A percentile compares a stretch with the other conserved stretches of the same genome.
Evolutionary conservation across 2,888 invertebrate species (phyloP).

Genomic region (Congeria kusceri): DNA sequence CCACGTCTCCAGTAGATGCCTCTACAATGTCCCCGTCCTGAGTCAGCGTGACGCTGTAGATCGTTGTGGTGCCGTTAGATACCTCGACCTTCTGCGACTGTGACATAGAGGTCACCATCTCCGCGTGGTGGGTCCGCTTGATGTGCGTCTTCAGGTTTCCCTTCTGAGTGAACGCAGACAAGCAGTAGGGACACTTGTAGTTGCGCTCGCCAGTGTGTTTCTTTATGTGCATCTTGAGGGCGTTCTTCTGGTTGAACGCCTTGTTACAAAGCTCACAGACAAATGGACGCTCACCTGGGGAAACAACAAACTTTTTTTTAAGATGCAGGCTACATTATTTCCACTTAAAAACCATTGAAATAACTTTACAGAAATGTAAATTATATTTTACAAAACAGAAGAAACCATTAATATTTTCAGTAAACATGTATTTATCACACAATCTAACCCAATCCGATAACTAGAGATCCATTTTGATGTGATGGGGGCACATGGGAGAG

Average conservation of each 20-base stretch:
- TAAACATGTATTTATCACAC: no score
- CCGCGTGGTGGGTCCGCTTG: slow-evolving; percentile 82
- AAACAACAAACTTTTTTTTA: neutral
- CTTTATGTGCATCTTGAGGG: slow-evolving; percentile 83
- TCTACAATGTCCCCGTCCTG: slow-evolving; percentile 34
- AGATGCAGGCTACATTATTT: no score
- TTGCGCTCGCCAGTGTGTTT: slow-evolving; percentile 83
- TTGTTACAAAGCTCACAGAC: slow-evolving; percentile 81
- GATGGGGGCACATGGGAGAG: no score
- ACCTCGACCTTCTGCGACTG: slow-evolving; percentile 7
- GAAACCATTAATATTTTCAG: no score
- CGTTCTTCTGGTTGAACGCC: slow-evolving; percentile 85
- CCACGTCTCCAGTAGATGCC: slow-evolving; percentile 2
- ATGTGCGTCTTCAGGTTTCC: slow-evolving; percentile 85
- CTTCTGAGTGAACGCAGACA: slow-evolving; percentile 83
- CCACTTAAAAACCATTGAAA: no score
- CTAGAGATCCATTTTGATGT: no score
- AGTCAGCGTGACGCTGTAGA: slow-evolving; percentile 1
- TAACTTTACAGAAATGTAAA: no score
- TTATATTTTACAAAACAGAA: no score
- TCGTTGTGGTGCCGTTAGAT: neutral
- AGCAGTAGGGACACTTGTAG: slow-evolving; percentile 84
- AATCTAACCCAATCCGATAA: no score
- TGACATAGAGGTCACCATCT: slow-evolving; percentile 80
- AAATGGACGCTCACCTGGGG: slow-evolving; percentile 83